Conservation (phyloP, 2,797 vertebrate genomes). For the Artibeus jamaicensis region DNA sequence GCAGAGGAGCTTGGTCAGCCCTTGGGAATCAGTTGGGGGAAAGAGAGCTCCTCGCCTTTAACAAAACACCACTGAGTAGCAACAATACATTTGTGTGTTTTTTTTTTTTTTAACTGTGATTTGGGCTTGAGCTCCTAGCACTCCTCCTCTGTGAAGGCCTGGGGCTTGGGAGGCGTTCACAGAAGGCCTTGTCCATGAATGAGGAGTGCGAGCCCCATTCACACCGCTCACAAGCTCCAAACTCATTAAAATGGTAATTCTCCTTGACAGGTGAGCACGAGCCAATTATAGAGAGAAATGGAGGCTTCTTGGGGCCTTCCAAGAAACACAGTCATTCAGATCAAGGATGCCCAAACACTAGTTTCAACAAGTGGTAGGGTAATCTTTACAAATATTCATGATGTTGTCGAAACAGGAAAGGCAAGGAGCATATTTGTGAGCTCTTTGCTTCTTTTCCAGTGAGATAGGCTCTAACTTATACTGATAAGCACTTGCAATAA, state of each 20-base stretch:
- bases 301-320: background rate
- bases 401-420: constrained; percentile 31
- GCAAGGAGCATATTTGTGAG: background rate
- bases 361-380: background rate
- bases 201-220: background rate
- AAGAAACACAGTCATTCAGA: background rate
- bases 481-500: background rate
- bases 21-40: background rate
- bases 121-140: background rate
- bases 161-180: background rate
- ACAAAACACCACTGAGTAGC: background rate
- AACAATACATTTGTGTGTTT: background rate
- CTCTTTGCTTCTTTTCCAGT: constrained; percentile 1
- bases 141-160: background rate
- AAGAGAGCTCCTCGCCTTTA: background rate
- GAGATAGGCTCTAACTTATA: background rate
- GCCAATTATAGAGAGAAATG: background rate
- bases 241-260: background rate
- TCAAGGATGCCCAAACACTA: background rate
- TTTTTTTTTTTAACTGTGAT: background rate
- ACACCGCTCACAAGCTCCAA: background rate
- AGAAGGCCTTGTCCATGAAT: background rate
- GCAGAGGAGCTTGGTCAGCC: background rate
- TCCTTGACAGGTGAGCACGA: background rate
- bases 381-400: constrained; percentile 19